Evolutionary conservation across 2,888 invertebrate genomes (phyloP), one percentile per base, ranked within the genome.

Genomic region (Mesoligia furuncula): DNA sequence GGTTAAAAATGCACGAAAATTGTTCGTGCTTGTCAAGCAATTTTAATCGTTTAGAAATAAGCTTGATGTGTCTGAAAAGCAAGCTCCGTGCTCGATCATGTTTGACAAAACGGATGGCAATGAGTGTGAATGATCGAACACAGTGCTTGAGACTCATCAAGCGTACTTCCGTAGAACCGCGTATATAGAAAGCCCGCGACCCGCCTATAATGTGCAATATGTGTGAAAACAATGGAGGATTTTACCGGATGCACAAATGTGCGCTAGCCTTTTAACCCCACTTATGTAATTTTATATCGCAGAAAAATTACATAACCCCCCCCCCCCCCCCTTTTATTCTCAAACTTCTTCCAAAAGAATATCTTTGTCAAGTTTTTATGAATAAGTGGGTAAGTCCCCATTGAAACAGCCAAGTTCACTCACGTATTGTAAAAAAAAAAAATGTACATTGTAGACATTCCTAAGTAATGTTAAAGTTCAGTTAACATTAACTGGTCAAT

Each of bases 401-500:
- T 27, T 61, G 8, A 36, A 36, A 15, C 48, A 75, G 13, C 17
- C 27, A 45, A 36, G 17, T 62, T 51, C 39, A 48, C 75, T 24
- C 24, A 39, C 17, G 36, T 39, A 27, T 73, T 80, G 65, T 79
- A 65, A 73, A 72, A 61, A 57, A 65, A 73, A 72, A 61, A 57
- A 70, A 62, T 61, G 71, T 81, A 80, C 67, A 75, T 80, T 80
- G 48, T 71, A 81, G 67, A 81, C 80, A 81, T 81, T 81, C 80
- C 80, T 75, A 59, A 51, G 48, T 62, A 39, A 45, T 69, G 51
- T 69, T 42, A 74, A 61, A 39, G 11, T 68, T 42, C 48, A 48
- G 11, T 27, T 48, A 39, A n/a, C 9, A 69, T 45, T 69, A 70
- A 70, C 69, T 31, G 54, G 20, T 36, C 9, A 48, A 71, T 59